A percentile compares a stretch with the other conserved stretches of the same genome.
These are phyloP conservation scores for Enteromius thamalakanensis DNA, from an alignment of 2,797 vertebrate genomes.

Conservation along the genomic window DNA sequence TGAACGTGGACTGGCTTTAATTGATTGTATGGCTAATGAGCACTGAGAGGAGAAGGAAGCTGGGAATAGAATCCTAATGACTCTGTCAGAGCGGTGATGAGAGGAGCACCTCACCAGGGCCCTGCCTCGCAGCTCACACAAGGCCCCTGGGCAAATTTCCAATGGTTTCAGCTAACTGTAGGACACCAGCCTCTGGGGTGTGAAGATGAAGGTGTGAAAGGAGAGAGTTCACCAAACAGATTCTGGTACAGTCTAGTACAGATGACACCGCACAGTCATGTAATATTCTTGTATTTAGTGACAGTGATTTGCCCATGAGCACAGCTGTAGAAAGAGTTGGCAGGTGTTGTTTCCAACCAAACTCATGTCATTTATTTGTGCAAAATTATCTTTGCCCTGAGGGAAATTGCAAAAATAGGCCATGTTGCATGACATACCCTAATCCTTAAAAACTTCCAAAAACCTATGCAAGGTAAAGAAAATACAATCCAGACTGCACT, in stretches of 20 bases:
- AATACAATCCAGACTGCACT: background rate
- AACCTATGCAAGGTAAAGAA: background rate
- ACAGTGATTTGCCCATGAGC: background rate
- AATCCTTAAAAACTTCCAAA: background rate
- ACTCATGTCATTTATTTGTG: background rate
- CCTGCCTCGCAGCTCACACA: conserved; percentile 12
- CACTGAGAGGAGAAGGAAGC: conserved; percentile 76
- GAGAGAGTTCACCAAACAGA: conserved; percentile 2
- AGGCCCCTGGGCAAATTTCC: conserved; percentile 37
- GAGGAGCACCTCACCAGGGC: conserved; percentile 54
- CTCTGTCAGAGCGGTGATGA: conserved; percentile 75
- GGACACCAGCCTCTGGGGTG: conserved; percentile 5
- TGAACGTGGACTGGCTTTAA: conserved; percentile 69
- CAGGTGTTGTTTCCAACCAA: background rate
- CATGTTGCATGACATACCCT: background rate
- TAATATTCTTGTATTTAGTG: background rate
- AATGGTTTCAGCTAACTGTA: conserved; percentile 4
- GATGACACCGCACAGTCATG: background rate
- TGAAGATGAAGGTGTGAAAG: conserved; percentile 3
- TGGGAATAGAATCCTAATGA: conserved; percentile 79
- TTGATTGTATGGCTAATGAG: conserved; percentile 83
- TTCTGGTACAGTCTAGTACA: background rate
- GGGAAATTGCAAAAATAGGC: background rate
- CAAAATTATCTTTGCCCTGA: background rate
- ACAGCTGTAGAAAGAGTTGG: background rate